Percentiles rank a stretch among this genome's conserved stretches.
phyloP scores from a whole-genome alignment of 2,888 invertebrate species.

The Acanthacorydalis orientalis region DNA sequence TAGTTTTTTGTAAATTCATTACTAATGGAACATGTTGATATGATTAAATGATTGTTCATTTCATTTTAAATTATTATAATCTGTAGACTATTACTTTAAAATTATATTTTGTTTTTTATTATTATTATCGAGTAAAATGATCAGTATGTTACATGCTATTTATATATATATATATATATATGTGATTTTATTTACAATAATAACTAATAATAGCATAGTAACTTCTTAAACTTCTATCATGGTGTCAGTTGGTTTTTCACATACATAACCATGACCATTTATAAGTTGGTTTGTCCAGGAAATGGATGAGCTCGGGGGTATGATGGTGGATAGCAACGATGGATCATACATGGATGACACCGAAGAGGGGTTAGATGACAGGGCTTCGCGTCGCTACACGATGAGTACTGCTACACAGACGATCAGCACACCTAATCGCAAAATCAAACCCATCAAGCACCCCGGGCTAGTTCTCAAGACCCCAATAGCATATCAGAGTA shows the following conservation, averaged over 20 bases:
- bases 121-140: too few species aligned
- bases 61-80: too few species aligned
- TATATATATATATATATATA: too few species aligned
- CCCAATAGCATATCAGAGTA: constrained; percentile 61
- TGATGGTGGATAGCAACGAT: constrained; percentile 26
- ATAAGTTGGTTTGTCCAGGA: constrained; percentile 15
- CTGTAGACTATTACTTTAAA: too few species aligned
- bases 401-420: constrained; percentile 38
- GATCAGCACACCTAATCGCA: constrained; percentile 33
- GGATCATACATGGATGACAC: constrained; percentile 31
- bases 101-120: too few species aligned
- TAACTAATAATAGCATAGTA: too few species aligned
- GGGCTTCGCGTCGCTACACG: constrained; percentile 27
- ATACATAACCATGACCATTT: not conserved
- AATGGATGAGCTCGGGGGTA: constrained; percentile 26
- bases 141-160: too few species aligned
- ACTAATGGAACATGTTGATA: too few species aligned
- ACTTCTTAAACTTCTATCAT: not conserved
- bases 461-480: constrained; percentile 58
- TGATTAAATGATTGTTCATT: too few species aligned
- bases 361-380: constrained; percentile 24
- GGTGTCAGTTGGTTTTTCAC: not conserved
- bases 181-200: too few species aligned
- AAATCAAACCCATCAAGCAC: constrained; percentile 58
- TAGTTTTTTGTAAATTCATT: too few species aligned